Evolutionary conservation across 53 echinoderm and acorn worm species (phyloP), one percentile per base, ranked within the genome.

Genomic region (Hippasteria phrygiana): DNA sequence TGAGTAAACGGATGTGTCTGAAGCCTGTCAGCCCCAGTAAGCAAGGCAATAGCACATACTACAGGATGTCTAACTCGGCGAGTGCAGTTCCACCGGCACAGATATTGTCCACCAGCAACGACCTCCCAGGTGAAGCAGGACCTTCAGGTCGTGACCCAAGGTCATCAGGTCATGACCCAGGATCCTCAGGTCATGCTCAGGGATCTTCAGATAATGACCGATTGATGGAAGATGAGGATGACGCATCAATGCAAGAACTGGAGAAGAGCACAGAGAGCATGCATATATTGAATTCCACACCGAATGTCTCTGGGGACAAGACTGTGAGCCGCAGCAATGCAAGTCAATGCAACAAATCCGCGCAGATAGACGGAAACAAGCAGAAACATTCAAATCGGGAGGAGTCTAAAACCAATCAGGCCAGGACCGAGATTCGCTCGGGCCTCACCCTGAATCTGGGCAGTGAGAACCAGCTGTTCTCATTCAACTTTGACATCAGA

Each of bases 1-100:
- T 85, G 85, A 85, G 85, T 32, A 71, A 85, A 34, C 41, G 51
- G 53, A 69, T 85, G 70, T 70, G 85, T 53, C 51, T 85, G 50
- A 71, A 85, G 54, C 85, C 69, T 33, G 85, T 69, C 22, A 85
- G 85, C 31, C 70, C 85, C 4, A 70, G 70, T 1, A 85, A 70
- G 70, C 38, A 51, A 70, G 70, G 64, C 28, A 37, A 48, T 18
- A 36, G 85, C 34, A 71, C 66, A 11, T 85, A 70, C 40, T 70
- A 69, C 36, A 69, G 85, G 42, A 51, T 50, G 71, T 83, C 83
- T 29, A 51, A 22, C 22, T 28, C 71, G 14, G 64, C 85, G 20
- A 13, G 43, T 31, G 51, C 16, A 50, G 51, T 14, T 43, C 51
- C 85, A 37, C 1, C 69, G 7, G 10, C 79, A 11, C 16, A 79